These are phyloP conservation scores for Drosophila histrio DNA, from an alignment of 2,888 invertebrate species.

Conservation along the genomic window DNA sequence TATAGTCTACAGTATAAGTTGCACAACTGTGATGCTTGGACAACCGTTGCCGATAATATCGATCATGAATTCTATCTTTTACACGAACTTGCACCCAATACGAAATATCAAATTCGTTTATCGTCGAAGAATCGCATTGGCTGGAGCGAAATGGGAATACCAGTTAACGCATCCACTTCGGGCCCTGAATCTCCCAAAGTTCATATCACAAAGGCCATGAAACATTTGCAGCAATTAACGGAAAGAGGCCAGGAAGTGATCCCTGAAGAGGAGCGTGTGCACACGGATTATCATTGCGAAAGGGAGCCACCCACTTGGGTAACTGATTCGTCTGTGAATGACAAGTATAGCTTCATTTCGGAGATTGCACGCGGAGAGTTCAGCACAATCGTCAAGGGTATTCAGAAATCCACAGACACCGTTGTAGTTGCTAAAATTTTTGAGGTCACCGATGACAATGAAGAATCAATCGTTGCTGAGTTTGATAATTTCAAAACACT, in stretches of 20 bases:
- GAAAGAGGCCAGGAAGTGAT: constrained; percentile 90
- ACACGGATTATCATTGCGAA: constrained; percentile 90
- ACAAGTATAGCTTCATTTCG: constrained; percentile 93
- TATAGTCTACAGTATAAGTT: constrained; percentile 94
- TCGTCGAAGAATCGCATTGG: constrained; percentile 96
- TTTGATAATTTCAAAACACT: constrained; percentile 92
- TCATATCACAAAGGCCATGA: constrained; percentile 92
- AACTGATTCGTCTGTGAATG: constrained; percentile 88
- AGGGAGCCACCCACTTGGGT: constrained; percentile 90
- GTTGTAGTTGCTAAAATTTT: constrained; percentile 94
- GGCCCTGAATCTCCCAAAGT: constrained; percentile 89
- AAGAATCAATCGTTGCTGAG: constrained; percentile 90
- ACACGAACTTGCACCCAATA: constrained; percentile 90
- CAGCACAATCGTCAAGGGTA: constrained; percentile 92
- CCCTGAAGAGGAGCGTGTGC: constrained; percentile 87
- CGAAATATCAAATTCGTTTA: constrained; percentile 94
- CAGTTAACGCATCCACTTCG: constrained; percentile 90
- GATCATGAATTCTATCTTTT: constrained; percentile 97
- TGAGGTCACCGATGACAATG: constrained; percentile 88
- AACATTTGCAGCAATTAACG: constrained; percentile 92
- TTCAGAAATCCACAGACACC: constrained; percentile 90
- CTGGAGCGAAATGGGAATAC: constrained; percentile 95
- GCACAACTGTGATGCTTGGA: constrained; percentile 92
- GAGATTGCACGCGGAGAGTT: constrained; percentile 94
- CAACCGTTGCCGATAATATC: constrained; percentile 92